phyloP scores from a whole-genome alignment of 2,888 invertebrate genomes.

The Polietes domitor region DNA sequence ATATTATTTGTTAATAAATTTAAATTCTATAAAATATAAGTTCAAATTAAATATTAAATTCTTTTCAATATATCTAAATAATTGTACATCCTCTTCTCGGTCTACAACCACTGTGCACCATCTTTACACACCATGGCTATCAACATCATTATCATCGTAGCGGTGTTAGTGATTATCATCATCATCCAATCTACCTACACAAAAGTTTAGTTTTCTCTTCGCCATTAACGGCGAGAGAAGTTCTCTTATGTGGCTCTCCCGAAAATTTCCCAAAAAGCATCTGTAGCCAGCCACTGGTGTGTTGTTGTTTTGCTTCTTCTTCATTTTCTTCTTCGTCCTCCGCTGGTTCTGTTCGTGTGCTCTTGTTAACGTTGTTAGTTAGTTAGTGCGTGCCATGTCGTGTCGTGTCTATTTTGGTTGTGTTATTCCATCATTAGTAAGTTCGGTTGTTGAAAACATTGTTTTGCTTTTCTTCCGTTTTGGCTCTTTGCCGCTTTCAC shows the following conservation, averaged over 20 bases:
- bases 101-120: neutral
- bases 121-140: neutral
- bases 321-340: neutral
- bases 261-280: conserved; percentile 1
- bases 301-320: neutral
- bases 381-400: conserved; percentile 18
- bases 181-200: conserved; percentile 9
- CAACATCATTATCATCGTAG: neutral
- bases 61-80: too few relatives aligned
- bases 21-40: too few relatives aligned
- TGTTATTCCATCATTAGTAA: conserved; percentile 24
- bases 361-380: conserved; percentile 1
- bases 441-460: conserved; percentile 35
- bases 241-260: neutral
- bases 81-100: too few relatives aligned
- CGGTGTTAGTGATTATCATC: conserved; percentile 14
- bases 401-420: conserved; percentile 26
- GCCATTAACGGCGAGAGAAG: neutral
- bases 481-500: conserved; percentile 23
- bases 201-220: conserved; percentile 4
- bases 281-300: neutral
- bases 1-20: too few relatives aligned
- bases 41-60: too few relatives aligned
- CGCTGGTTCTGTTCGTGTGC: conserved; percentile 24
- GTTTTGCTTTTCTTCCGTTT: conserved; percentile 25